Evolutionary conservation across 2,113 vertebrate genomes (phyloP).

Genomic region (Anser brachyrhynchus): DNA sequence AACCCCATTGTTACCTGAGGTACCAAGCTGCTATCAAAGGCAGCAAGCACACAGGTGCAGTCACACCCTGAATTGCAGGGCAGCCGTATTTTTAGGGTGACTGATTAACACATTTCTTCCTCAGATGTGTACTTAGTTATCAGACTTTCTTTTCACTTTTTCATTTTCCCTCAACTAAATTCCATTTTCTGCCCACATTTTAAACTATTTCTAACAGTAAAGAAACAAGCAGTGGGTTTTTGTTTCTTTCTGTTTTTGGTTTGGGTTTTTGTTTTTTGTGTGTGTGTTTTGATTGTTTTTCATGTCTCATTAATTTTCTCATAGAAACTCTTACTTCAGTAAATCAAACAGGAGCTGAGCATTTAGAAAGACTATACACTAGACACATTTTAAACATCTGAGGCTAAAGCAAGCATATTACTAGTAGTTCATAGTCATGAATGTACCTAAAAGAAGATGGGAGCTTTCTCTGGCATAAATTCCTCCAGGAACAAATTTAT

Average conservation of each 20-base stretch:
- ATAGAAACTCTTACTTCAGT: neutral
- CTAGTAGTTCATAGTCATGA: neutral
- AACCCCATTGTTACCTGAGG: neutral
- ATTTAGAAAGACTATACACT: neutral
- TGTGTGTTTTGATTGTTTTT: no score
- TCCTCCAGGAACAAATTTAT: slow-evolving; percentile 82
- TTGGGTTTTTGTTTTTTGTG: neutral
- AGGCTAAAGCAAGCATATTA: neutral
- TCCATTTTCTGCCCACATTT: neutral
- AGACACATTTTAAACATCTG: neutral
- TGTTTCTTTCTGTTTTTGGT: neutral
- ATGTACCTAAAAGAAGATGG: slow-evolving; percentile 77
- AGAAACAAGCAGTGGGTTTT: neutral
- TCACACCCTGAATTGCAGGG: neutral
- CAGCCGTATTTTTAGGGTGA: neutral
- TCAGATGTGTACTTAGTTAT: neutral
- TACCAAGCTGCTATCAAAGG: neutral
- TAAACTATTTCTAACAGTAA: neutral
- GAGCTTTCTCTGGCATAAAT: slow-evolving; percentile 76
- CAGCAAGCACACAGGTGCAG: neutral
- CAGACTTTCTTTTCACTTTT: neutral
- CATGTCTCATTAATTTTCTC: neutral
- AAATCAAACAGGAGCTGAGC: neutral
- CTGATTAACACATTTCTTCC: neutral
- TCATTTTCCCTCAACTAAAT: neutral